These are phyloP conservation scores for Cephus spinipes DNA, from an alignment of 2,888 invertebrate species.

Conservation along the genomic window DNA sequence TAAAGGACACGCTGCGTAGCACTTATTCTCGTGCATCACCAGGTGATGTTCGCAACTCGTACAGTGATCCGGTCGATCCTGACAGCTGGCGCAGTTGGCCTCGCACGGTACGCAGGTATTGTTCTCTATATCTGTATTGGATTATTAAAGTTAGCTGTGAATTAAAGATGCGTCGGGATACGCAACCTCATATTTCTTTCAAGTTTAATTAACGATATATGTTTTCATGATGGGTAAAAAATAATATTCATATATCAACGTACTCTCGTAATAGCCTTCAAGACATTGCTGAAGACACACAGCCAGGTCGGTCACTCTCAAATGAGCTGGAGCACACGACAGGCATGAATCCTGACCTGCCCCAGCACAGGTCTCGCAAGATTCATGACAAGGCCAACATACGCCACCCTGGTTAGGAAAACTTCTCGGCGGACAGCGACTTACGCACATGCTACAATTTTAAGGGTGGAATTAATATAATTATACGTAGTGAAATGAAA, in stretches of 20 bases:
- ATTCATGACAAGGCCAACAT: conserved; percentile 90
- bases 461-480: neutral
- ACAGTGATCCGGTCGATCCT: conserved; percentile 84
- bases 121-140: conserved; percentile 73
- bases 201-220: neutral
- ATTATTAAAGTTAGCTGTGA: conserved; percentile 10
- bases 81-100: conserved; percentile 87
- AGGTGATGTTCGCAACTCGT: conserved; percentile 91
- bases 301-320: conserved; percentile 85
- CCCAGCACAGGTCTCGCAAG: conserved; percentile 90
- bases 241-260: conserved; percentile 44
- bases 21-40: conserved; percentile 84
- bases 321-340: conserved; percentile 85
- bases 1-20: conserved; percentile 85
- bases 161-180: neutral
- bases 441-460: conserved; percentile 80
- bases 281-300: conserved; percentile 91
- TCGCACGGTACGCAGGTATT: conserved; percentile 87
- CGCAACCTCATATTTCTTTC: neutral
- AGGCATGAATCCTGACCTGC: conserved; percentile 88
- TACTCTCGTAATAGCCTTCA: conserved; percentile 89
- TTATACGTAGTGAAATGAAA: neutral
- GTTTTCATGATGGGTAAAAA: neutral
- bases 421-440: conserved; percentile 86
- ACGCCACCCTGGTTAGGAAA: conserved; percentile 84